These are phyloP conservation scores for Loris lydekkerianus DNA, from an alignment of 2,797 vertebrate species.

Conservation along the genomic window DNA sequence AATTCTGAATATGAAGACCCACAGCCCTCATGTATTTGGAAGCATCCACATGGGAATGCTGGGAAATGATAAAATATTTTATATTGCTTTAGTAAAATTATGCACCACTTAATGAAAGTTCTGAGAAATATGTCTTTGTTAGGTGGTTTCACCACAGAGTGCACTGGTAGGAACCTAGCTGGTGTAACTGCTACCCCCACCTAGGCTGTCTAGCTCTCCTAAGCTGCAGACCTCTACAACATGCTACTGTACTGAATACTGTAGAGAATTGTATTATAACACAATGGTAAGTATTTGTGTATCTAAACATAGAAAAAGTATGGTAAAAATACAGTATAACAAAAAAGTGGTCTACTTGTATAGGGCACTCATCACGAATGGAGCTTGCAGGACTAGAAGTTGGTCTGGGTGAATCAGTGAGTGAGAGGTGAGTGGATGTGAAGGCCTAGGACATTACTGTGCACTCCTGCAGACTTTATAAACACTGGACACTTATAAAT, in stretches of 20 bases:
- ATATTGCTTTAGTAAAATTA: not conserved
- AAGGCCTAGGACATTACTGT: not conserved
- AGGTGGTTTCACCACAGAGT: not conserved
- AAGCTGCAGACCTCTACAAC: not conserved
- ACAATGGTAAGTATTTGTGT: not conserved
- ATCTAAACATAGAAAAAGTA: not conserved
- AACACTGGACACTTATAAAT: not conserved
- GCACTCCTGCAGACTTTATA: not conserved
- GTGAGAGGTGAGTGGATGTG: not conserved
- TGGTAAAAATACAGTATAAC: not conserved
- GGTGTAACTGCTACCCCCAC: not conserved
- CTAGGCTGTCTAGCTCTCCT: not conserved
- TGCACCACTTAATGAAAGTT: not conserved
- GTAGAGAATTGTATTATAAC: not conserved
- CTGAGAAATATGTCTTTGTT: not conserved
- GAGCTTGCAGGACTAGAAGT: not conserved
- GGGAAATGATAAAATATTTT: not conserved
- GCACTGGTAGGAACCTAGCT: not conserved
- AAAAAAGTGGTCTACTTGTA: not conserved
- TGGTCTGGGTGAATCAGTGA: not conserved
- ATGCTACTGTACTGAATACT: not conserved
- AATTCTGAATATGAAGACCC: conserved; percentile 4
- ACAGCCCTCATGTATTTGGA: not conserved
- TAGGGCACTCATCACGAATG: not conserved
- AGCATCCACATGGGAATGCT: not conserved